phyloP scores from a whole-genome alignment of 2,797 vertebrate species.

The Rhincodon typus region DNA sequence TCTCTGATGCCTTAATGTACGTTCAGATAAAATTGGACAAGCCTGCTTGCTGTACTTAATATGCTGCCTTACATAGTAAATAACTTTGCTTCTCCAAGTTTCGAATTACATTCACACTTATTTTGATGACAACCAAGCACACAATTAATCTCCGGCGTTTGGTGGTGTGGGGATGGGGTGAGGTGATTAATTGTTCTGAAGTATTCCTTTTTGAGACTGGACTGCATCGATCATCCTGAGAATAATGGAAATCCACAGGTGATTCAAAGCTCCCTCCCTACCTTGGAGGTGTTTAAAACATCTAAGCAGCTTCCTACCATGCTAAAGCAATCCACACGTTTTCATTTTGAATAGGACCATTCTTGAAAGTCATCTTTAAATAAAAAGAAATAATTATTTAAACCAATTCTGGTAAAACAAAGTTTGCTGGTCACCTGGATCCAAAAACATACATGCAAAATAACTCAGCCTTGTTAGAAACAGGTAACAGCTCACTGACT shows the following conservation, averaged over 20 bases:
- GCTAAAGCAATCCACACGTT: neutral
- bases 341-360: neutral
- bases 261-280: neutral
- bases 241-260: neutral
- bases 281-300: neutral
- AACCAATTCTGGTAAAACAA: neutral
- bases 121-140: neutral
- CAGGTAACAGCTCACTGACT: neutral
- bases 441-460: neutral
- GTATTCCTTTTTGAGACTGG: neutral
- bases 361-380: neutral
- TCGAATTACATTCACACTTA: neutral
- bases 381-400: too few relatives aligned
- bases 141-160: neutral
- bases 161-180: neutral
- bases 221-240: neutral
- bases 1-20: neutral
- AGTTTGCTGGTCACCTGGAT: neutral
- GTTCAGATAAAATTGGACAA: neutral
- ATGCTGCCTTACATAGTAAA: neutral
- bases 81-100: neutral
- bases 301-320: neutral
- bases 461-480: neutral
- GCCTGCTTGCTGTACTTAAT: too few relatives aligned
- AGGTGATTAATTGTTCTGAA: neutral